These are phyloP conservation scores for Dyspetes luteomarginatus DNA, from an alignment of 2,888 invertebrate genomes.

Conservation along the genomic window DNA sequence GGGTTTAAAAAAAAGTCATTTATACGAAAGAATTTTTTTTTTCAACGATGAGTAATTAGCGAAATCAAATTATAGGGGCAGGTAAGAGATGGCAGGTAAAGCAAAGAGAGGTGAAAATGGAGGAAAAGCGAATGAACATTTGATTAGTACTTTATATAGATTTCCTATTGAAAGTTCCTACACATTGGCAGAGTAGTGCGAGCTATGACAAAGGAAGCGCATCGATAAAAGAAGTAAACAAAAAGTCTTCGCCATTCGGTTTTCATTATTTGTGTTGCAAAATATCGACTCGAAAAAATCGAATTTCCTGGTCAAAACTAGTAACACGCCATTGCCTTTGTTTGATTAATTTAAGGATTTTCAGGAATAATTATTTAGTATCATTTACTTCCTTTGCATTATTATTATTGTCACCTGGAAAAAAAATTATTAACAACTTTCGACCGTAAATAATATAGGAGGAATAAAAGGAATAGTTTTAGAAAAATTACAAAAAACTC, in stretches of 20 bases:
- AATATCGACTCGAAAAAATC: background rate
- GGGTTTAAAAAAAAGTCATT: slow-evolving; percentile 1
- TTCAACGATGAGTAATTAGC: slow-evolving; percentile 38
- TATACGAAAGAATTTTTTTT: slow-evolving; percentile 5
- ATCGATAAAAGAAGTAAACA: background rate
- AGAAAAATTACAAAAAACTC: too few species aligned
- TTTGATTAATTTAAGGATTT: background rate
- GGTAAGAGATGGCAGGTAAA: too few species aligned
- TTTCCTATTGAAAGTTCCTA: background rate
- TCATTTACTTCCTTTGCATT: too few species aligned
- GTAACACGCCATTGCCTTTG: background rate
- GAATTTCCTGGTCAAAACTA: background rate
- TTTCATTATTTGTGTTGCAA: background rate
- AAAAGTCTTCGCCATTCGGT: background rate
- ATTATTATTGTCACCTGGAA: too few species aligned
- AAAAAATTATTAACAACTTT: too few species aligned
- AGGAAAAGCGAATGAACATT: background rate
- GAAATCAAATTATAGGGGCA: slow-evolving; percentile 42
- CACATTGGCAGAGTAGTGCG: background rate
- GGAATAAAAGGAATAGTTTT: too few species aligned
- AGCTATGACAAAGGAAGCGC: background rate
- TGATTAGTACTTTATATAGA: background rate
- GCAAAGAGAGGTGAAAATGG: background rate
- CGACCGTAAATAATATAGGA: too few species aligned
- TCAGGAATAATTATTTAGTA: too few species aligned